Conservation (phyloP, 1,140 invertebrate genomes). For the Eueides isabella region DNA sequence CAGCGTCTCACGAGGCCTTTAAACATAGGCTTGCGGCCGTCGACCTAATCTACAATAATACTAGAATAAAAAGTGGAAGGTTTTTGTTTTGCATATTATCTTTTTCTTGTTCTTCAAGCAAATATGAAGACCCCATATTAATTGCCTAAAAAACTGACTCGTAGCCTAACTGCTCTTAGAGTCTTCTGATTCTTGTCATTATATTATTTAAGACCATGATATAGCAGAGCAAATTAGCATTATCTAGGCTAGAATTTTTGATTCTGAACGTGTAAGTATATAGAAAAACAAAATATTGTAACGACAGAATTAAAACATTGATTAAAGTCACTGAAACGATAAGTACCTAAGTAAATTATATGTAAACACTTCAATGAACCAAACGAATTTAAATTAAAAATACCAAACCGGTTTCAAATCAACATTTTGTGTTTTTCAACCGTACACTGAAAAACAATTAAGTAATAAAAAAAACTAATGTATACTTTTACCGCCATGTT, state of each 20-base stretch:
- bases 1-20: no score
- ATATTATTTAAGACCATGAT: neutral
- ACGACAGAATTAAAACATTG: neutral
- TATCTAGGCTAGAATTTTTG: neutral
- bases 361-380: neutral
- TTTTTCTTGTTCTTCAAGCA: no score
- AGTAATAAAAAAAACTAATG: neutral
- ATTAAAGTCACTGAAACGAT: neutral
- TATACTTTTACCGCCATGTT: neutral
- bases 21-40: no score
- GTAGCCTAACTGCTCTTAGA: neutral
- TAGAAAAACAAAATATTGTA: neutral
- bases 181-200: neutral
- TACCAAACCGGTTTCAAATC: neutral
- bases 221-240: neutral
- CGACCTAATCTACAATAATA: no score
- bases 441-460: neutral
- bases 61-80: no score
- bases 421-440: neutral
- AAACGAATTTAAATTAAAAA: neutral
- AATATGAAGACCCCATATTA: no score
- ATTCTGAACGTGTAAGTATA: neutral
- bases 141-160: neutral
- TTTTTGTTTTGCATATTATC: no score
- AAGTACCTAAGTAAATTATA: neutral